Evolutionary conservation across 2,113 vertebrate species (phyloP).

Genomic region (Arothron firmamentum): DNA sequence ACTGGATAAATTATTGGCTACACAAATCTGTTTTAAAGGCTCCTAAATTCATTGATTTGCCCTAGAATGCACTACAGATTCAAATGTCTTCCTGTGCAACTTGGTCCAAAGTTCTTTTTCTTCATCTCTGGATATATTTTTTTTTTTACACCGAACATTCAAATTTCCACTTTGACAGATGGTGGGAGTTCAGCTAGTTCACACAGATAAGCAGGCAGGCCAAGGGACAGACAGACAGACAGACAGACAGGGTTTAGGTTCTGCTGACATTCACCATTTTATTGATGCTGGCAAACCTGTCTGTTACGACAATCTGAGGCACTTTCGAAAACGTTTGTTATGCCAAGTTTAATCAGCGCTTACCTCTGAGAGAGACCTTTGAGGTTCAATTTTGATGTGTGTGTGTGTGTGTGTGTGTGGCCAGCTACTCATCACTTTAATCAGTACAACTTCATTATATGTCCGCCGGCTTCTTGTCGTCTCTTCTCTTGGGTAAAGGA

Average conservation of each 20-base stretch:
- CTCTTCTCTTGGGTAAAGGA: background rate
- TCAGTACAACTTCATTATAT: slow-evolving; percentile 10
- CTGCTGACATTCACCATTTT: slow-evolving; percentile 21
- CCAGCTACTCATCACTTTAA: slow-evolving; percentile 24
- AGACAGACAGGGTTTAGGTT: slow-evolving; percentile 4
- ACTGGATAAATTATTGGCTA: too few relatives aligned
- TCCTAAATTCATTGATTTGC: background rate
- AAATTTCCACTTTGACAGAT: slow-evolving; percentile 29
- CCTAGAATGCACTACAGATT: too few relatives aligned
- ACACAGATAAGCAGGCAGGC: slow-evolving; percentile 1
- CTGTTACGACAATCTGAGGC: too few relatives aligned
- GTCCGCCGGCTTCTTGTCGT: background rate
- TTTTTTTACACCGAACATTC: background rate
- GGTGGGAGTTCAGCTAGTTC: slow-evolving; percentile 17
- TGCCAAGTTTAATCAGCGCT: background rate
- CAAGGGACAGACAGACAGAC: background rate
- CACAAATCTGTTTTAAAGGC: background rate
- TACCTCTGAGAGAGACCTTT: background rate
- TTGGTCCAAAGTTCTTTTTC: too few relatives aligned
- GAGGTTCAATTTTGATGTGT: background rate
- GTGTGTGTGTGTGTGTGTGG: slow-evolving; percentile 4
- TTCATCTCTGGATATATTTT: background rate
- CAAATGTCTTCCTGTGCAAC: too few relatives aligned
- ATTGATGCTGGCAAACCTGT: too few relatives aligned
- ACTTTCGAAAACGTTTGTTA: background rate